Conservation (phyloP, 1,140 invertebrate species). For the Drosophila virilis region DNA sequence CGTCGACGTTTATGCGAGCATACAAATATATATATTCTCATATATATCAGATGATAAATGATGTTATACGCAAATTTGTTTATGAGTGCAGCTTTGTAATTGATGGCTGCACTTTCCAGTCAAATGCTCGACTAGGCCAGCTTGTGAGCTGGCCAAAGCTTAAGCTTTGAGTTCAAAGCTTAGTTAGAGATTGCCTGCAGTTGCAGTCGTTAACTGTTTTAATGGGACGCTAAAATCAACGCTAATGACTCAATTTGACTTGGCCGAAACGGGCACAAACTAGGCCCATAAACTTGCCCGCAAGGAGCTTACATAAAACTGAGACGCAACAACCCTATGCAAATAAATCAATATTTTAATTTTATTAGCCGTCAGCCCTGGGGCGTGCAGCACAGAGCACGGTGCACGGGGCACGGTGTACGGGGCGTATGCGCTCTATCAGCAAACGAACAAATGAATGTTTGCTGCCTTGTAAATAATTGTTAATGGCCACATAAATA, state of each 20-base stretch:
- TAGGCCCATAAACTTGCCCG: slow-evolving; percentile 52
- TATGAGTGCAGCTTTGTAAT: slow-evolving; percentile 60
- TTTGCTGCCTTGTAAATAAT: slow-evolving; percentile 56
- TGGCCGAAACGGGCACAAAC: slow-evolving; percentile 9
- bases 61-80: slow-evolving; percentile 71
- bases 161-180: not conserved
- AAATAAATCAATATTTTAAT: slow-evolving; percentile 78
- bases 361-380: slow-evolving; percentile 46
- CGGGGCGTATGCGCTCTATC: slow-evolving; percentile 66
- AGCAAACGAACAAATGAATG: slow-evolving; percentile 37
- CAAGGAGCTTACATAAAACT: slow-evolving; percentile 45
- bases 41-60: slow-evolving; percentile 61
- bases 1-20: not conserved
- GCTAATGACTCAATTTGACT: slow-evolving; percentile 64
- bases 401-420: slow-evolving; percentile 11
- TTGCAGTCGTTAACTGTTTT: slow-evolving; percentile 60
- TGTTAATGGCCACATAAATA: slow-evolving; percentile 67
- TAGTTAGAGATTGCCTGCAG: not conserved
- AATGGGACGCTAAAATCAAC: slow-evolving; percentile 65
- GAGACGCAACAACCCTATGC: slow-evolving; percentile 27
- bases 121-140: not conserved
- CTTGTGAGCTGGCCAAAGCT: slow-evolving; percentile 28
- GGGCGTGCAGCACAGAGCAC: not conserved
- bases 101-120: slow-evolving; percentile 50
- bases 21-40: not conserved